Evolutionary conservation across 2,113 vertebrate genomes (phyloP).

Genomic region (Pteropus alecto): DNA sequence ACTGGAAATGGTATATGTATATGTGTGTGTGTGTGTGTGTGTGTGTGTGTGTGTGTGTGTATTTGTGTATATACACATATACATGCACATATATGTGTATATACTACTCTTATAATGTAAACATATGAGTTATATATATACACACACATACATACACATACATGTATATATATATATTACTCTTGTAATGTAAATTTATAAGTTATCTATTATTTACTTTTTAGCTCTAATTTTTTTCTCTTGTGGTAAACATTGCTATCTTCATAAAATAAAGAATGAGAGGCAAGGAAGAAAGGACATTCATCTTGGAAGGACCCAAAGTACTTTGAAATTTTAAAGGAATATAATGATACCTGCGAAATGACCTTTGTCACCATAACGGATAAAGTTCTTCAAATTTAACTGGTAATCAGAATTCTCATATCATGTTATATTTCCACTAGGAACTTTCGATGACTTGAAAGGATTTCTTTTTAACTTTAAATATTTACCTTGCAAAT

Average conservation of each 20-base stretch:
- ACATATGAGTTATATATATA: no score
- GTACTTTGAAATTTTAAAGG: neutral
- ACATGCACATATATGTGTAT: no score
- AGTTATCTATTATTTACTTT: neutral
- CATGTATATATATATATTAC: no score
- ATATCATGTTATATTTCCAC: neutral
- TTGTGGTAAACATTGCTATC: constrained; percentile 71
- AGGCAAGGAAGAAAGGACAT: constrained; percentile 34
- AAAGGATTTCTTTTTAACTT: constrained; percentile 1
- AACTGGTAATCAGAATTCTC: constrained; percentile 66
- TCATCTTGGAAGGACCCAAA: constrained; percentile 48
- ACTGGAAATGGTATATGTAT: neutral
- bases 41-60: neutral
- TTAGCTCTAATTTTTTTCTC: neutral
- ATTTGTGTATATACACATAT: neutral
- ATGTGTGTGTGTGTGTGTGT: neutral
- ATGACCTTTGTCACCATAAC: neutral
- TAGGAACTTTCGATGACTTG: neutral
- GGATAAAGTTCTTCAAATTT: constrained; percentile 62
- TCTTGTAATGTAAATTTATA: neutral
- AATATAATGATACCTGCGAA: constrained; percentile 48
- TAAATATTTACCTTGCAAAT: constrained; percentile 5
- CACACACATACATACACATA: neutral
- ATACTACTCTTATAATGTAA: no score
- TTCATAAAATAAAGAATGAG: constrained; percentile 68